Evolutionary conservation across 2,888 invertebrate species (phyloP).

Genomic region (Cosmia pyralina): DNA sequence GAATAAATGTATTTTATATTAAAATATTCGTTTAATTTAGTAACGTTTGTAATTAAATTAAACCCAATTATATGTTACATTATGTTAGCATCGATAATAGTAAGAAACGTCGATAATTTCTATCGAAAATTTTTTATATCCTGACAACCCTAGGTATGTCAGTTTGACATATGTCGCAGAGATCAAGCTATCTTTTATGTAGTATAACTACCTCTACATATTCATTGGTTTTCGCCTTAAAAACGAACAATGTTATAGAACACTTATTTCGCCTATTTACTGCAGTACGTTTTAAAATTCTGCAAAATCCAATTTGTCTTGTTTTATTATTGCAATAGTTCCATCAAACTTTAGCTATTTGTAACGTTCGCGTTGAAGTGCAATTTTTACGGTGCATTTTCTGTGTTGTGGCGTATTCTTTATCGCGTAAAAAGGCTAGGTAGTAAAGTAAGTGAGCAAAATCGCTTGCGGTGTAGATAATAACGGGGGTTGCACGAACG

Average conservation of each 20-base stretch:
- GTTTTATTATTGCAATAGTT: slow-evolving; percentile 40
- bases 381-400: slow-evolving; percentile 45
- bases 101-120: too few relatives aligned
- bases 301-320: not conserved
- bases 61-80: too few relatives aligned
- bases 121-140: too few relatives aligned
- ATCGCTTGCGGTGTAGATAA: slow-evolving; percentile 60
- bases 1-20: too few relatives aligned
- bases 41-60: too few relatives aligned
- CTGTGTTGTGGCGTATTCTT: slow-evolving; percentile 31
- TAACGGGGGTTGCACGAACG: slow-evolving; percentile 56
- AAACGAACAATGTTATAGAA: not conserved
- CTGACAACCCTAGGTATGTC: too few relatives aligned
- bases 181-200: too few relatives aligned
- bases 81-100: too few relatives aligned
- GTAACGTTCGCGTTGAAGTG: slow-evolving; percentile 13
- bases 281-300: slow-evolving; percentile 28
- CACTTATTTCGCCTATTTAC: not conserved
- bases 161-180: too few relatives aligned
- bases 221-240: not conserved
- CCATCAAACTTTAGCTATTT: slow-evolving; percentile 42
- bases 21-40: too few relatives aligned
- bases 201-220: too few relatives aligned
- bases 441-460: slow-evolving; percentile 50
- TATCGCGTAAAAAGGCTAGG: slow-evolving; percentile 57